Conservation (phyloP, 1,140 invertebrate genomes). For the Nebria ingens region DNA sequence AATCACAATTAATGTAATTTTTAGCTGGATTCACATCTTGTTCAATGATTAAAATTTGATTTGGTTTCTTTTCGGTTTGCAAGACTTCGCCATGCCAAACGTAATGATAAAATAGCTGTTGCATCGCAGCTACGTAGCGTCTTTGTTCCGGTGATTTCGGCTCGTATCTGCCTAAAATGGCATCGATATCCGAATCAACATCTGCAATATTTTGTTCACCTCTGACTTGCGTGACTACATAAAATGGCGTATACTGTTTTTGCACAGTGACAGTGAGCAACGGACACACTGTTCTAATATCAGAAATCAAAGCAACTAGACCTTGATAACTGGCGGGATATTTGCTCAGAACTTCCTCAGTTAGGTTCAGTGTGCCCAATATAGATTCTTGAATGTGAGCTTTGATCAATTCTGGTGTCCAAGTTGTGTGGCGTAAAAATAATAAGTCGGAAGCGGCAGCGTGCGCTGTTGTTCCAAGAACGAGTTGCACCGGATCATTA, state of each 20-base stretch:
- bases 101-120: constrained; percentile 70
- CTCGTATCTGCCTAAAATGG: constrained; percentile 66
- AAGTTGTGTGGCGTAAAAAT: constrained; percentile 44
- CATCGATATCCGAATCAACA: constrained; percentile 57
- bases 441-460: constrained; percentile 48
- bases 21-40: constrained; percentile 51
- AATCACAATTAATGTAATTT: constrained; percentile 59
- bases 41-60: constrained; percentile 50
- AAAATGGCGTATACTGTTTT: constrained; percentile 52
- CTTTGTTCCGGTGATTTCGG: constrained; percentile 57
- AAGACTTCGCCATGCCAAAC: constrained; percentile 59
- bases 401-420: constrained; percentile 49
- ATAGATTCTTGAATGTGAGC: constrained; percentile 51
- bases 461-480: constrained; percentile 64
- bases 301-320: constrained; percentile 60
- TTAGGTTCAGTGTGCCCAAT: constrained; percentile 47
- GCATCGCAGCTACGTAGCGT: constrained; percentile 64
- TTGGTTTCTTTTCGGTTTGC: constrained; percentile 37
- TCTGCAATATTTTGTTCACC: constrained; percentile 45
- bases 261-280: constrained; percentile 49
- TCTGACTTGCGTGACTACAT: constrained; percentile 55
- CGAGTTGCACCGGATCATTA: constrained; percentile 42
- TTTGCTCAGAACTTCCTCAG: constrained; percentile 46
- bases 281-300: constrained; percentile 70
- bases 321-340: constrained; percentile 57